phyloP scores from a whole-genome alignment of 2,888 invertebrate genomes.

The Pyralis farinalis region DNA sequence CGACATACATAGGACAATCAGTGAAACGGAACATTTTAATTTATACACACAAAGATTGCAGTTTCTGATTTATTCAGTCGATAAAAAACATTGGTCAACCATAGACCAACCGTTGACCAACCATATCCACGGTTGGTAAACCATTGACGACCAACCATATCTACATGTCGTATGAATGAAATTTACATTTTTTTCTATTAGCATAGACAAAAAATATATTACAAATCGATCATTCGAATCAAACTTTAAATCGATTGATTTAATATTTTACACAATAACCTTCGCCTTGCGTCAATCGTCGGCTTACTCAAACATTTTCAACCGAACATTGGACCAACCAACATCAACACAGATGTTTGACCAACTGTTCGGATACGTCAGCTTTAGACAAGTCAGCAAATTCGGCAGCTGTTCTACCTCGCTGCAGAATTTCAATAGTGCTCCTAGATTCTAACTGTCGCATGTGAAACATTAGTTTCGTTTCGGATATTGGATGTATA shows the following conservation, averaged over 20 bases:
- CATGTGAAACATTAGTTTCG: constrained; percentile 46
- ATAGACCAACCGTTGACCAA: too few relatives aligned
- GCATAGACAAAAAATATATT: not conserved
- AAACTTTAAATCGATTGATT: not conserved
- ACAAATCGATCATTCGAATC: constrained; percentile 1
- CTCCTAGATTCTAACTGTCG: constrained; percentile 58
- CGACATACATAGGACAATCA: constrained; percentile 1
- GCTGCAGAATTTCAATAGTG: constrained; percentile 63
- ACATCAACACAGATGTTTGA: constrained; percentile 63
- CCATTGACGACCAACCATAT: too few relatives aligned
- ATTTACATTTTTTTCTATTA: too few relatives aligned
- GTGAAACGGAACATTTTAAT: too few relatives aligned
- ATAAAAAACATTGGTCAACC: too few relatives aligned
- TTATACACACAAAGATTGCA: too few relatives aligned
- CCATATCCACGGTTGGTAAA: too few relatives aligned
- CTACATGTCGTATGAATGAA: too few relatives aligned
- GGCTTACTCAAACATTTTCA: constrained; percentile 1
- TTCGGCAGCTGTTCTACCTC: constrained; percentile 56
- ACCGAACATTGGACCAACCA: constrained; percentile 5
- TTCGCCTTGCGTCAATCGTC: constrained; percentile 2
- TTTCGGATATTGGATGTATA: constrained; percentile 35
- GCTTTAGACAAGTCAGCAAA: constrained; percentile 58
- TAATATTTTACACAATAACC: not conserved
- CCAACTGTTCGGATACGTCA: constrained; percentile 53
- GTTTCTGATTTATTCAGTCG: too few relatives aligned